Base-by-base conservation (phyloP, 2,113 vertebrate species). In the Amia ocellicauda region DNA sequence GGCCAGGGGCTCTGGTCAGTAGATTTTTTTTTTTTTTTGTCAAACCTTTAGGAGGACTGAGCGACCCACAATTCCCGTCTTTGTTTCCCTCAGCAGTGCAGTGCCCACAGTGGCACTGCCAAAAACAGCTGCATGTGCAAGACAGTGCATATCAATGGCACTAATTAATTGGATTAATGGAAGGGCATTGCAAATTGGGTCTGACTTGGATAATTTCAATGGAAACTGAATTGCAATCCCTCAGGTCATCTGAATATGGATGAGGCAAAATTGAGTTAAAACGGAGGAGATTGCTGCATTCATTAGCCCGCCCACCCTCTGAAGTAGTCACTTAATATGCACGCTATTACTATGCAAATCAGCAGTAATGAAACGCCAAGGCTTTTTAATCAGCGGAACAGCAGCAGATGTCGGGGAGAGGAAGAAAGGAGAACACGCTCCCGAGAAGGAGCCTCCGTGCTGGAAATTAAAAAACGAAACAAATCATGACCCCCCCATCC, bases 81-180 rank as follows among this genome's bases (percentile, higher is more conserved):
- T 47, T 47, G 43, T 47, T 47, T 47, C 51, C 51, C 20, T 20
- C 14, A 53, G 19, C 14, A 49, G 57, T 75, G 80, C 79, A n/a
- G n/a, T 86, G 79, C 85, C 82, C 79, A 83, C 86, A 85, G 79
- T 74, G 60, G 74, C 81, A 79, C 84, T 26, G 56, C 85, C 69
- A 84, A 89, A 91, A 91, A 93, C 93, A 93, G 90, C 88, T 84
- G 87, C 83, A 78, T 88, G 81, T 87, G 90, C 88, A 89, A 90
- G 87, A 89, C 82, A 86, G 83, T 80, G 71, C 88, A 84, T 88
- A 93, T 94, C 92, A 90, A 88, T 86, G 83, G 89, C 88, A 88
- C 90, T 95, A 96, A 96, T 97, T 96, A 95, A 94, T 93, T 96
- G 92, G 93, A 96, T 96, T 96, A 97, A 95, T 94, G 90, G 93